Conservation (phyloP, 2,797 vertebrate genomes). For the Holocentrus rufus region DNA sequence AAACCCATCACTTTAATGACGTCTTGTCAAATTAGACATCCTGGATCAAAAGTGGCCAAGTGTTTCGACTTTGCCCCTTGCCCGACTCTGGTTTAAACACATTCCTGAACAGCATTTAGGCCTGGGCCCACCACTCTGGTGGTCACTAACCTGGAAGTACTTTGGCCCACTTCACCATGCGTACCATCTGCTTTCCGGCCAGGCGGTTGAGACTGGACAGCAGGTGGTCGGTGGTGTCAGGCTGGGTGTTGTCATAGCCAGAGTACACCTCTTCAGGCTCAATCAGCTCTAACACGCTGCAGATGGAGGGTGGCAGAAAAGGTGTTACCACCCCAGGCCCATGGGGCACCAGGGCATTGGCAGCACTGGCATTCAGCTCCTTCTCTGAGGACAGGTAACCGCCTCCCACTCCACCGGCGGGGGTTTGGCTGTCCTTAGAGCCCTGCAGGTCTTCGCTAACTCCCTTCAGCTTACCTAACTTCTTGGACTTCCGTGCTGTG, state of each 20-base stretch:
- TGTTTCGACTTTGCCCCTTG: not conserved
- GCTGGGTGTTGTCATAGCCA: conserved; percentile 91
- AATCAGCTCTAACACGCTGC: conserved; percentile 92
- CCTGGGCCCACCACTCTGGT: conserved; percentile 15
- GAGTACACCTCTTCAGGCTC: conserved; percentile 95
- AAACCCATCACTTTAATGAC: too few species aligned
- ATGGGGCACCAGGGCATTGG: conserved; percentile 90
- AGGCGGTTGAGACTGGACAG: conserved; percentile 97
- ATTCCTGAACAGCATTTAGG: conserved; percentile 38
- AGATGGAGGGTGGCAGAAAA: conserved; percentile 88
- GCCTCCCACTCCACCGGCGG: conserved; percentile 63
- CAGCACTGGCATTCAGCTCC: conserved; percentile 85
- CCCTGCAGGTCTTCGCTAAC: conserved; percentile 90
- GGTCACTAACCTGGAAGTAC: conserved; percentile 94
- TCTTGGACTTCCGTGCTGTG: conserved; percentile 97
- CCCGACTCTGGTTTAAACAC: not conserved
- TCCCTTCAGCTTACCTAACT: conserved; percentile 95
- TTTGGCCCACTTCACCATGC: conserved; percentile 99
- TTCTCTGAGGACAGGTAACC: conserved; percentile 88
- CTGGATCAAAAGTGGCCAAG: not conserved
- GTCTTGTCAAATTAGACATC: too few species aligned
- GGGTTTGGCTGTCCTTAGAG: conserved; percentile 86
- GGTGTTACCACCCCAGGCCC: conserved; percentile 85
- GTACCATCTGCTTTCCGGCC: conserved; percentile 98
- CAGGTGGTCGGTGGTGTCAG: conserved; percentile 94